Evolutionary conservation across 35 echinoderm and acorn worm species (phyloP).

Genomic region (Lytechinus variegatus): DNA sequence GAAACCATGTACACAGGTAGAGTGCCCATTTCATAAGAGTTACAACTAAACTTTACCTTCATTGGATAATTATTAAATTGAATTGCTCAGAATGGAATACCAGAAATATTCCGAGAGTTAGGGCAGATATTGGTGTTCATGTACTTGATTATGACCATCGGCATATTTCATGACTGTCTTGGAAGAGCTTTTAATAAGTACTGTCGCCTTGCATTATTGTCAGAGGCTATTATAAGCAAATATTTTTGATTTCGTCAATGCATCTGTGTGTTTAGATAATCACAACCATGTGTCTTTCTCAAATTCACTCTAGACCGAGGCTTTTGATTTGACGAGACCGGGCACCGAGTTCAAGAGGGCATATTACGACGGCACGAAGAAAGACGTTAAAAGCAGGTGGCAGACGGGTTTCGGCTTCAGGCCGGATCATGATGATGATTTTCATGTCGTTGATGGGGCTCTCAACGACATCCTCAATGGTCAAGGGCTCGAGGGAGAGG

Average conservation of each 20-base stretch:
- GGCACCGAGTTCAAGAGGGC: constrained; percentile 69
- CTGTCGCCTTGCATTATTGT: no score
- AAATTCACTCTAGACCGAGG: constrained; percentile 37
- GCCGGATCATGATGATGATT: constrained; percentile 3
- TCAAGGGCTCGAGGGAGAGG: background rate
- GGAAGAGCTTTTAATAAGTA: no score
- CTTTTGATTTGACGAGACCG: constrained; percentile 72
- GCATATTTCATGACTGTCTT: no score
- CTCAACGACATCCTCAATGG: constrained; percentile 65
- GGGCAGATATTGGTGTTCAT: no score
- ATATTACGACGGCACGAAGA: constrained; percentile 49
- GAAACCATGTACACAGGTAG: constrained; percentile 76
- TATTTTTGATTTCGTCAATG: no score
- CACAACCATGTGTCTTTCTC: background rate
- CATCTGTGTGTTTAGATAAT: no score
- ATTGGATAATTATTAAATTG: no score
- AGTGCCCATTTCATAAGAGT: no score
- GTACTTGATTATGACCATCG: no score
- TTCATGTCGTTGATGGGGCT: constrained; percentile 41
- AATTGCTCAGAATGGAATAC: no score
- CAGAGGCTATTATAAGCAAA: no score
- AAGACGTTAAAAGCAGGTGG: background rate
- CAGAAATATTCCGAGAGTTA: no score
- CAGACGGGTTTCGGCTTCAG: background rate
- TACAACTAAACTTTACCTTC: background rate